These are phyloP conservation scores for Pseudois nayaur DNA, from an alignment of 2,113 vertebrate genomes.

Conservation along the genomic window DNA sequence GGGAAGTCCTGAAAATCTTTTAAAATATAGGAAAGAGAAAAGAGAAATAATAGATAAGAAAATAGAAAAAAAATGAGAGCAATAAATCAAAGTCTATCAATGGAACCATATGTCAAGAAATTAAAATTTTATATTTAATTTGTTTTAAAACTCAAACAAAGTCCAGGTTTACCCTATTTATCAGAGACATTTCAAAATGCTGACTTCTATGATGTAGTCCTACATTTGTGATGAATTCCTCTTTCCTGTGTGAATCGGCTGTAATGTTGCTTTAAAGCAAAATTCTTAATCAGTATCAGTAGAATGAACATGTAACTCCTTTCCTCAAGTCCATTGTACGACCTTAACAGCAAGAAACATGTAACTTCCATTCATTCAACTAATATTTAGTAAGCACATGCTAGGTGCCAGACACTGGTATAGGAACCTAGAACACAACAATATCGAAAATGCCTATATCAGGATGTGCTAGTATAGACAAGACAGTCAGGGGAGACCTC, in stretches of 20 bases:
- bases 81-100: neutral
- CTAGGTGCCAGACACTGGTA: neutral
- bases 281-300: neutral
- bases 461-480: fast-evolving
- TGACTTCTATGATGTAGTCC: neutral
- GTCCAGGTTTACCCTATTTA: neutral
- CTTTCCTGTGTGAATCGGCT: neutral
- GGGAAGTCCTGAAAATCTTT: neutral
- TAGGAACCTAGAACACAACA: neutral
- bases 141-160: neutral
- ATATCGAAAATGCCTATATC: neutral
- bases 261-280: neutral
- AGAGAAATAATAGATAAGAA: neutral
- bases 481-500: neutral
- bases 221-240: neutral
- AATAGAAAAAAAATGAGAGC: neutral
- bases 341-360: neutral
- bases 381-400: neutral
- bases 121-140: neutral
- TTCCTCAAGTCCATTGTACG: neutral
- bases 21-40: neutral
- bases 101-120: neutral
- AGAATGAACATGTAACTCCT: neutral
- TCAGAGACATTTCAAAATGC: neutral
- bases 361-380: neutral